Percentiles rank a stretch among this genome's conserved stretches.
These are phyloP conservation scores for Orycteropus afer DNA, from an alignment of 2,113 vertebrate genomes.

Conservation along the genomic window DNA sequence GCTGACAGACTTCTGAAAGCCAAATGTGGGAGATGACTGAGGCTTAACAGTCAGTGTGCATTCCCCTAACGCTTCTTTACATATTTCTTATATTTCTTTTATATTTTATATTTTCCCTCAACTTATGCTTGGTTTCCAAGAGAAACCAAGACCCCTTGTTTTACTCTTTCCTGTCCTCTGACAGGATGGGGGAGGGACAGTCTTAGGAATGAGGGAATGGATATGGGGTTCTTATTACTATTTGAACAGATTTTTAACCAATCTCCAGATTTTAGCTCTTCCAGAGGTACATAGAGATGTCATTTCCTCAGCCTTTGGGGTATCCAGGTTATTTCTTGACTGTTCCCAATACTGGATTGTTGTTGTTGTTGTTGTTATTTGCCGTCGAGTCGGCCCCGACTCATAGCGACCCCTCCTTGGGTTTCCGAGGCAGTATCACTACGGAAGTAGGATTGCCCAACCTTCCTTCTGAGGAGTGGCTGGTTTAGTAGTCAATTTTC, in stretches of 20 bases:
- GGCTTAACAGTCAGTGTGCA: no score
- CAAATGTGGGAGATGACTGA: neutral
- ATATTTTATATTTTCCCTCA: no score
- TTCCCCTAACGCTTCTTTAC: neutral
- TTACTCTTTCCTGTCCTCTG: neutral
- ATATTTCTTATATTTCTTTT: no score
- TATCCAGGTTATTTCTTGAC: neutral
- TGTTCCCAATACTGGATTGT: neutral
- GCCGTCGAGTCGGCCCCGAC: no score
- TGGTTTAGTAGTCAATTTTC: neutral
- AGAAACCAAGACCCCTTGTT: neutral
- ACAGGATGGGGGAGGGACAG: neutral
- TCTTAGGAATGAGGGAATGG: neutral
- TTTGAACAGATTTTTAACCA: neutral
- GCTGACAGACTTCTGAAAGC: neutral
- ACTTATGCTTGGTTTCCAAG: neutral
- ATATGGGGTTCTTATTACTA: neutral
- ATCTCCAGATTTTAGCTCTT: neutral
- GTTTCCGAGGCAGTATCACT: no score
- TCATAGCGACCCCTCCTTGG: no score
- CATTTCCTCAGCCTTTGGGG: neutral
- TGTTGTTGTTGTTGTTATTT: no score
- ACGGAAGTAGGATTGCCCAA: no score
- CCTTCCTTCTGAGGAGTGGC: no score
- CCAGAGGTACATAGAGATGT: neutral